These are phyloP conservation scores for Bubalus kerabau DNA, from an alignment of 2,113 vertebrate species.

Conservation along the genomic window DNA sequence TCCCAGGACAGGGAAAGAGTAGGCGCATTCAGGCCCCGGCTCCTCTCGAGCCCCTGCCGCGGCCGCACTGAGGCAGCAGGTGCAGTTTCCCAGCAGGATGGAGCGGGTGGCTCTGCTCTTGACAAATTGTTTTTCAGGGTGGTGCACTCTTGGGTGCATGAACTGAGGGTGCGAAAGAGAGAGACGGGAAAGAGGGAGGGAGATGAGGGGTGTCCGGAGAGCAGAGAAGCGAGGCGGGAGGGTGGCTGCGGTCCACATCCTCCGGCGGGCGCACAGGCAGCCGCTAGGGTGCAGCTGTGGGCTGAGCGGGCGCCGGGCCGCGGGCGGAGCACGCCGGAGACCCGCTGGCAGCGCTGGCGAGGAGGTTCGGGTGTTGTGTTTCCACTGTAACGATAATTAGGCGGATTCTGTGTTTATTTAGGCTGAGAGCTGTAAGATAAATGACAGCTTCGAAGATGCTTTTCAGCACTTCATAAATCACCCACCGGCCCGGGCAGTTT, in stretches of 20 bases:
- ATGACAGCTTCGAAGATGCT: constrained; percentile 85
- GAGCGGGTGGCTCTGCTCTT: constrained; percentile 5
- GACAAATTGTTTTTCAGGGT: background rate
- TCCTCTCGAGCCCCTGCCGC: background rate
- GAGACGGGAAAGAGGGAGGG: background rate
- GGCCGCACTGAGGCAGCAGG: background rate
- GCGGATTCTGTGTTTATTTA: constrained; percentile 84
- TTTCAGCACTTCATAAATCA: constrained; percentile 89
- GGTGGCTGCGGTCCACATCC: background rate
- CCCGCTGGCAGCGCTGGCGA: constrained; percentile 10
- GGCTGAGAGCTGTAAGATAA: constrained; percentile 84
- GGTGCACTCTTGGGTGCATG: background rate
- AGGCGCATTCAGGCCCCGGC: background rate
- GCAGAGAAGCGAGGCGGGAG: background rate
- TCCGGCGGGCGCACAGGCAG: background rate
- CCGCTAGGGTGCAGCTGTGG: constrained; percentile 79
- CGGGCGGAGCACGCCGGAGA: background rate
- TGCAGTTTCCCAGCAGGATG: background rate
- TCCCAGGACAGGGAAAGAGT: background rate
- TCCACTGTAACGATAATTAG: constrained; percentile 79
- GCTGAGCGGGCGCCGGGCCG: background rate
- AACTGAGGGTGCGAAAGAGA: background rate
- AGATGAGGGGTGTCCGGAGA: background rate
- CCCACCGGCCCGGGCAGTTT: constrained; percentile 73
- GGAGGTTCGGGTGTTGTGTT: constrained; percentile 71